Evolutionary conservation across 2,113 vertebrate species (phyloP).

Genomic region (Phylloscopus whistleri): DNA sequence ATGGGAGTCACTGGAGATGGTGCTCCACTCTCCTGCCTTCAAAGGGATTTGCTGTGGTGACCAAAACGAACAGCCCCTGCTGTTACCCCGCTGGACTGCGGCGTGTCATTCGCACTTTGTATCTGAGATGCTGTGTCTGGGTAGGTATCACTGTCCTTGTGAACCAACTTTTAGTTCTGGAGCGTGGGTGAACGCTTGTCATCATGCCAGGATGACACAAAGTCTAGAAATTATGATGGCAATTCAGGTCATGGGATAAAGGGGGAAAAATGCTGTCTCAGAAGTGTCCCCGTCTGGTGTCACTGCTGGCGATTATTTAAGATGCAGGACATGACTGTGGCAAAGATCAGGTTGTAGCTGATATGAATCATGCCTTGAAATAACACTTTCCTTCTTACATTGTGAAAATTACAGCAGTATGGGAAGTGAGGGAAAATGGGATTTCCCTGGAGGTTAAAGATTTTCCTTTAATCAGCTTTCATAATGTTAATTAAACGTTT

Average conservation of each 20-base stretch:
- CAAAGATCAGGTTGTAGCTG: slow-evolving; percentile 48
- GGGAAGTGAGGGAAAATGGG: slow-evolving; percentile 50
- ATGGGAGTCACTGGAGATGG: background rate
- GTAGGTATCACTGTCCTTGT: background rate
- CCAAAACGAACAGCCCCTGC: background rate
- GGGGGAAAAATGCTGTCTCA: slow-evolving; percentile 29
- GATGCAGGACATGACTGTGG: slow-evolving; percentile 19
- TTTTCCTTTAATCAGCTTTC: slow-evolving; percentile 70
- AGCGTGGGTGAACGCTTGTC: slow-evolving; percentile 25
- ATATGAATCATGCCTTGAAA: slow-evolving; percentile 48
- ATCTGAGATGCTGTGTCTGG: slow-evolving; percentile 4
- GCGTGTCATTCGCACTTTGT: background rate
- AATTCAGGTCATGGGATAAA: slow-evolving; percentile 41
- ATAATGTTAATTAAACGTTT: slow-evolving; percentile 61
- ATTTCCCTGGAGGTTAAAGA: slow-evolving; percentile 65
- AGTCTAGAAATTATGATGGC: slow-evolving; percentile 49
- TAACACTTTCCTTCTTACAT: slow-evolving; percentile 55
- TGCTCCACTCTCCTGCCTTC: background rate
- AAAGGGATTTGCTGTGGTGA: background rate
- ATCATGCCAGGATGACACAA: slow-evolving; percentile 39
- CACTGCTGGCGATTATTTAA: background rate
- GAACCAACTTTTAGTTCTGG: background rate
- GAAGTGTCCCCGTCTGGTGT: background rate
- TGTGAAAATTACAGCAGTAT: slow-evolving; percentile 28
- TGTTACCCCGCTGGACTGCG: background rate